Base-by-base conservation (phyloP, 2,113 vertebrate genomes). In the Anolis carolinensis region DNA sequence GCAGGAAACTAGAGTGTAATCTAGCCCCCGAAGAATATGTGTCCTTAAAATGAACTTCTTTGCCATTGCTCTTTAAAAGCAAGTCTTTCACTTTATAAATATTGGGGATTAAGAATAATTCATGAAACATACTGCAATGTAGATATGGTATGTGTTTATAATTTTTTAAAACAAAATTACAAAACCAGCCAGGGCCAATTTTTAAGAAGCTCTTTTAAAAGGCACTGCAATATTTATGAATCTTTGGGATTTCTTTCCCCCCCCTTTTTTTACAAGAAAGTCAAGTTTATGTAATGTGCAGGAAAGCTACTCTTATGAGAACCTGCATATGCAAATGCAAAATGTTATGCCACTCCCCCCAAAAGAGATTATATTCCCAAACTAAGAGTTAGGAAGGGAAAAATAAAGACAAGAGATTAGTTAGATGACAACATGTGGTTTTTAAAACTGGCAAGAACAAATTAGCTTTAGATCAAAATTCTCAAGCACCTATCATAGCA, bases 41-140 rank as follows among this genome's bases (percentile, higher is more conserved):
- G 9, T 32, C 78, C 87, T 87, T 74, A 23, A 81, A 85, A 86
- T n/a, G 4, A 84, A 6, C 21, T 75, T 81, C 23, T 18, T 86
- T 84, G 55, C 79, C 34, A 52, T 77, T 1, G 0, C 83, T 39
- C 0, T 70, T 14, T 52, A 87, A 89, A 81, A 63, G 65, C 59
- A 55, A 48, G 27, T 25, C 0, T 89, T 92, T 81, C 52, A 39
- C 75, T 82, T 65, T 18, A 62, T 88, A 84, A 90, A 80, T 39
- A 50, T 6, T n/a, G 7, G 0, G 7, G 77, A 81, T 84, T 79
- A 85, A 79, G 48, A 86, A 85, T 72, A 82, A 81, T 84, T 84
- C 71, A 82, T 85, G 7, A 90, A 89, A 83, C 0, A 1, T 63
- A 82, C 32, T 91, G 75, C 79, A 59, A 27, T 90, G 75, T 90